Base-by-base conservation (phyloP, 2,888 invertebrate genomes). In the Cerastis leucographa region DNA sequence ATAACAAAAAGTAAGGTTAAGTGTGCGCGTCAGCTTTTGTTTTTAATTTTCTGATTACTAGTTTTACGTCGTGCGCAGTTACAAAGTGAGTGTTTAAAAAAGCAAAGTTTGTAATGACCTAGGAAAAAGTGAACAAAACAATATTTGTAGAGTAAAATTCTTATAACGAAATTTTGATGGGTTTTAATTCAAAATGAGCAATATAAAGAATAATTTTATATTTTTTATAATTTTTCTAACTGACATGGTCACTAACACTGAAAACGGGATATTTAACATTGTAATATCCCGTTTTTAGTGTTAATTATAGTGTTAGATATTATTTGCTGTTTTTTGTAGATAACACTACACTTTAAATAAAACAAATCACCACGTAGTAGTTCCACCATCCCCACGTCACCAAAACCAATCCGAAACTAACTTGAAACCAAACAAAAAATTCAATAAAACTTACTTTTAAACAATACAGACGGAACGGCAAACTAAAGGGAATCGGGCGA, bases 401-500 rank as follows among this genome's bases (percentile, higher is more conserved):
- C 9, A 12, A 67, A 76, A 7, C 14, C 40, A 54, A 61, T 14
- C 40, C 8, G 4, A 72, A 35, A 71, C 35, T 14, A 25, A 44
- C 14, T 11, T 40, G 12, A 9, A 78, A 42, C 17, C 61, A 72
- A 71, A 67, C 29, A 54, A 25, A 76, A 61, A 80, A 84, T 12
- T 44, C 40, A 80, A 84, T 67, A 77, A 69, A 79, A 76, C 70
- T 83, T 74, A 76, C 62, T 70, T 70, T 75, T 74, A 79, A 84
- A 85, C 75, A 74, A 74, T 71, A 68, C 74, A 78, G 69, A 69
- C 59, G 71, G 71, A 65, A 68, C 80, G 56, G 71, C 71, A 81
- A 84, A 88, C 85, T 80, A 78, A 77, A 85, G 75, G 56, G 75
- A 83, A 78, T 82, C 69, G 78, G 64, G 51, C 42, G 76, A 79